A percentile compares a stretch with the other conserved stretches of the same genome.
phyloP scores from a whole-genome alignment of 37 sponge, comb jelly and placozoan species.

The Sycon ciliatum region DNA sequence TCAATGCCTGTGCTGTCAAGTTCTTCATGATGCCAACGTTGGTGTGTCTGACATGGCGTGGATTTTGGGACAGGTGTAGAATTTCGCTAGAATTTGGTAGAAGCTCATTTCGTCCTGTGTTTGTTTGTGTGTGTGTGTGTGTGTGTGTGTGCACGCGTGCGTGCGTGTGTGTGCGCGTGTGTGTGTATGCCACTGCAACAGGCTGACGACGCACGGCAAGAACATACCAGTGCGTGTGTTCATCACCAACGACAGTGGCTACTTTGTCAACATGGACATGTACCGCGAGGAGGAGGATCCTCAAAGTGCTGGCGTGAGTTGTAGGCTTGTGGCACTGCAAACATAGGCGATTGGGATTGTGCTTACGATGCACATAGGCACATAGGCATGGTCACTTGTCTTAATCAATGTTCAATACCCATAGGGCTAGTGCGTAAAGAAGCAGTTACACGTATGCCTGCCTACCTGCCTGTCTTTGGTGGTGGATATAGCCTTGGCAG shows the following conservation, averaged over 20 bases:
- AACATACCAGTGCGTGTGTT: conserved; percentile 57
- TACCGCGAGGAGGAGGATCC: conserved; percentile 86
- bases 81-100: neutral
- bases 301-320: conserved; percentile 37
- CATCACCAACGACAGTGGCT: conserved; percentile 72
- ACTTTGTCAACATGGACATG: conserved; percentile 61
- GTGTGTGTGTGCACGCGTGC: neutral
- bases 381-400: too few relatives aligned
- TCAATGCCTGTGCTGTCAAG: too few relatives aligned
- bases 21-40: too few relatives aligned
- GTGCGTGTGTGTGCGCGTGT: neutral
- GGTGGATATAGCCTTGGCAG: too few relatives aligned
- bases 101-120: neutral
- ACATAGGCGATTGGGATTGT: too few relatives aligned
- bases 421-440: too few relatives aligned
- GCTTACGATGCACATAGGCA: too few relatives aligned
- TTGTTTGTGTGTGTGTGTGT: neutral
- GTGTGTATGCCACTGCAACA: neutral
- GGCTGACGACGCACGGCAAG: conserved; percentile 30
- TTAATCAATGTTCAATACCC: too few relatives aligned
- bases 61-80: too few relatives aligned
- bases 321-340: conserved; percentile 81
- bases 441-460: too few relatives aligned
- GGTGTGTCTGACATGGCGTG: too few relatives aligned
- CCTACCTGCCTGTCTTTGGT: too few relatives aligned